Percentiles rank a stretch among this genome's conserved stretches.
These are phyloP conservation scores for Tuta absoluta DNA, from an alignment of 2,888 invertebrate species.

Conservation along the genomic window DNA sequence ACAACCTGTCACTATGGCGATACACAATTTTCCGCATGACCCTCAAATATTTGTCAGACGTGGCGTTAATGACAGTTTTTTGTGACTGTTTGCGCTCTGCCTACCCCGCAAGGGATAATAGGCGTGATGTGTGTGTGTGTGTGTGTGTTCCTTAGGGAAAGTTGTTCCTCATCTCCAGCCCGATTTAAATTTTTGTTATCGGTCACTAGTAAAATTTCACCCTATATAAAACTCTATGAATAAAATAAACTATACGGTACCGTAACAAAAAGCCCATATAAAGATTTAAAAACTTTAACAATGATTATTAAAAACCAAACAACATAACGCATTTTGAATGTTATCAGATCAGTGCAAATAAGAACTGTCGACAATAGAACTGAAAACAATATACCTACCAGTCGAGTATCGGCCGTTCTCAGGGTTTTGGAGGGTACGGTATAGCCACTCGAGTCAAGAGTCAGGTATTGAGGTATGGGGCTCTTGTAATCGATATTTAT, in stretches of 20 bases:
- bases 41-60: too few species aligned
- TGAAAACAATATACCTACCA: conserved; percentile 31
- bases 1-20: too few species aligned
- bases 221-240: neutral
- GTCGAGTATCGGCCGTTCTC: conserved; percentile 32
- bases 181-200: too few species aligned
- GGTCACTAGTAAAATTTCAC: too few species aligned
- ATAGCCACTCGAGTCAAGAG: conserved; percentile 48
- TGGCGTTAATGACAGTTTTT: too few species aligned
- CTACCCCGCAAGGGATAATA: too few species aligned
- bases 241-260: neutral
- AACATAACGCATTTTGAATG: conserved; percentile 31
- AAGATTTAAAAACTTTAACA: conserved; percentile 31
- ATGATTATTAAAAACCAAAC: conserved; percentile 31
- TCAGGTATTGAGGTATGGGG: conserved; percentile 39
- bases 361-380: conserved; percentile 35
- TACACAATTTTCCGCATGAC: too few species aligned
- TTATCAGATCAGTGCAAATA: conserved; percentile 45
- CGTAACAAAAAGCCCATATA: conserved; percentile 5
- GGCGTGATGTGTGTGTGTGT: too few species aligned
- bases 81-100: too few species aligned
- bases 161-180: too few species aligned
- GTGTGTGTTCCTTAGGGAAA: too few species aligned
- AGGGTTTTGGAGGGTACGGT: conserved; percentile 36
- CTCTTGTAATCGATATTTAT: conserved; percentile 67